Evolutionary conservation across 2,113 vertebrate species (phyloP).

Genomic region (Oryzias curvinotus): DNA sequence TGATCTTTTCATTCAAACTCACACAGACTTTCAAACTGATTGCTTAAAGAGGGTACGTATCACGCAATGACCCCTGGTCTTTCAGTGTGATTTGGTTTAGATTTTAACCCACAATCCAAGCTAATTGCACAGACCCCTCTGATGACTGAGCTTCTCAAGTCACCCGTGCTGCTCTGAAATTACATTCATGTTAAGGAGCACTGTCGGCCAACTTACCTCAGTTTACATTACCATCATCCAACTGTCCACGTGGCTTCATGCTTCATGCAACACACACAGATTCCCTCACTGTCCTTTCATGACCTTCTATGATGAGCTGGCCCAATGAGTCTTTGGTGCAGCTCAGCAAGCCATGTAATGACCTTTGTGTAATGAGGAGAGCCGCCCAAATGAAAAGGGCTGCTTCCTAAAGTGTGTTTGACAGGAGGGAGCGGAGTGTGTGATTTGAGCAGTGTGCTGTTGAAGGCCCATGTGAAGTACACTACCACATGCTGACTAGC

Average conservation of each 20-base stretch:
- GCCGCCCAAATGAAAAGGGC: conserved; percentile 63
- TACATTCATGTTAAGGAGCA: conserved; percentile 37
- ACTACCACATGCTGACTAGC: conserved; percentile 73
- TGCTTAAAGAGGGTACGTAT: conserved; percentile 17
- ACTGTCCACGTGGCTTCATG: conserved; percentile 35
- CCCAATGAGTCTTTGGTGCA: conserved; percentile 59
- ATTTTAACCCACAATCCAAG: conserved; percentile 28
- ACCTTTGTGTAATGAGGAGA: conserved; percentile 73
- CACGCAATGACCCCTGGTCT: conserved; percentile 11
- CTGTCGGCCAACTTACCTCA: conserved; percentile 47
- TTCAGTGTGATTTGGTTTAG: conserved; percentile 22
- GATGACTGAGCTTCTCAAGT: conserved; percentile 68
- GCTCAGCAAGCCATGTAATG: conserved; percentile 78
- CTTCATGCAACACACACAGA: conserved; percentile 35
- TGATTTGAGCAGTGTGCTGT: conserved; percentile 24
- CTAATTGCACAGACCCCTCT: conserved; percentile 57
- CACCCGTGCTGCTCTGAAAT: conserved; percentile 49
- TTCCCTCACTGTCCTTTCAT: conserved; percentile 65
- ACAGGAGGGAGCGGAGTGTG: conserved; percentile 59
- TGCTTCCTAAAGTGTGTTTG: conserved; percentile 75
- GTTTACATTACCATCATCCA: conserved; percentile 70
- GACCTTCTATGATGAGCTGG: conserved; percentile 74
- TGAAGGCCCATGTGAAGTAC: conserved; percentile 58
- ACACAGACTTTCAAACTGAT: conserved; percentile 19
- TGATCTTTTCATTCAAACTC: conserved; percentile 10